Percentiles rank a stretch among this genome's conserved stretches.
Conservation (phyloP, 2,113 vertebrate genomes). For the Etia nguti region DNA sequence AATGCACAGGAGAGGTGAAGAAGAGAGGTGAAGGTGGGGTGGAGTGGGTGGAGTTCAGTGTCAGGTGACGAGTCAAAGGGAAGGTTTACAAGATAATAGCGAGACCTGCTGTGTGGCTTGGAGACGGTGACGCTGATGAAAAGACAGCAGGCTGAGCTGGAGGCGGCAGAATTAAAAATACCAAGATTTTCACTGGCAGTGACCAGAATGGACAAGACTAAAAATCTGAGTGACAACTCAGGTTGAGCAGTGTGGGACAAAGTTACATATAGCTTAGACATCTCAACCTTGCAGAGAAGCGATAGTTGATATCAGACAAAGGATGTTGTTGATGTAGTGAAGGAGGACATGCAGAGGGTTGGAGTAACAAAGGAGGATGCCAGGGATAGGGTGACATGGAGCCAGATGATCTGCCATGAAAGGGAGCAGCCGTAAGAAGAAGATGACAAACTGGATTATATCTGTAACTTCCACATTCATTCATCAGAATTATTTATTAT, state of each 20-base stretch:
- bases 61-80: fast-evolving
- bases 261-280: background rate
- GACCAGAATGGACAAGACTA: background rate
- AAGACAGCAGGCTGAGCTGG: background rate
- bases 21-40: background rate
- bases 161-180: background rate
- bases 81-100: background rate
- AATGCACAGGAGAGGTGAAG: background rate
- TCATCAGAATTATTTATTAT: background rate
- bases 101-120: background rate
- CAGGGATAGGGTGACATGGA: background rate
- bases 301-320: background rate
- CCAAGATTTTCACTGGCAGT: background rate
- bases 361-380: background rate
- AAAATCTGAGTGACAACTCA: background rate
- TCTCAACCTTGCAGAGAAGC: background rate
- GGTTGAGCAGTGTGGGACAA: background rate
- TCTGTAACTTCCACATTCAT: background rate
- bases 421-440: background rate
- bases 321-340: background rate
- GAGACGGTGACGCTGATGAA: background rate
- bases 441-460: background rate
- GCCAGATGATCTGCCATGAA: background rate
- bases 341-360: background rate
- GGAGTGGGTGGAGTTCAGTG: background rate